Base-by-base conservation (phyloP, 2,888 invertebrate genomes). In the Nemapogon koenigi region DNA sequence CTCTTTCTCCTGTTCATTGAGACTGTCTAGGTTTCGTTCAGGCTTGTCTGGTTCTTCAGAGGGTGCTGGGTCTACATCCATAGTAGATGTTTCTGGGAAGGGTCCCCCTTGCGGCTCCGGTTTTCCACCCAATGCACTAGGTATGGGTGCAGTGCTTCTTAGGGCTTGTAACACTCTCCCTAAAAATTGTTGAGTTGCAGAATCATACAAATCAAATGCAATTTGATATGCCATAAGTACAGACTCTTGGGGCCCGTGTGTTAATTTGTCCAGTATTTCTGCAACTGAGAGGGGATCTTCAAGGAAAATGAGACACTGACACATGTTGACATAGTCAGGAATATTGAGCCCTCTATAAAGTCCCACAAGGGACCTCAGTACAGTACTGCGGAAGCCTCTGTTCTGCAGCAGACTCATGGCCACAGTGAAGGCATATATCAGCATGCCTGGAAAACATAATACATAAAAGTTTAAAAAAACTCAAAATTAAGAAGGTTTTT, bases 191-290 rank as follows among this genome's bases (percentile, higher is more conserved):
- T 99, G 99, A 2, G 97, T 97, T 1, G 98, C 99, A 28, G 96
- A 97, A 66, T 99, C 99, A 61, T 99, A 99, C 50, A 99, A 83
- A 81, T 99, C 99, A 75, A 99, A 99, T 0, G 90, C 97, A 53
- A 99, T 97, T 78, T 99, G 99, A 71, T 96, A 99, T 1, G 97
- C 97, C 94, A 98, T 97, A 27, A 98, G 76, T 41, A 91, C 89
- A 46, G 87, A 88, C 45, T 92, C 90, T 69, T 83, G 78, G 0
- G 82, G 78, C 2, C 91, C 91, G 60, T 89, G 86, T 16, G 92
- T 90, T 1, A 98, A 78, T 67, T 90, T 92, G 56, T 96, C 95
- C 4, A 98, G 80, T 43, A 97, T 89, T 66, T 94, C 91, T 11
- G 97, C 96, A 1, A 97, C 96, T 17, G 94, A 89, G 13, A 90